Evolutionary conservation across 2,797 vertebrate species (phyloP), one percentile per base, ranked within the genome.

Genomic region (Crax fasciolata): DNA sequence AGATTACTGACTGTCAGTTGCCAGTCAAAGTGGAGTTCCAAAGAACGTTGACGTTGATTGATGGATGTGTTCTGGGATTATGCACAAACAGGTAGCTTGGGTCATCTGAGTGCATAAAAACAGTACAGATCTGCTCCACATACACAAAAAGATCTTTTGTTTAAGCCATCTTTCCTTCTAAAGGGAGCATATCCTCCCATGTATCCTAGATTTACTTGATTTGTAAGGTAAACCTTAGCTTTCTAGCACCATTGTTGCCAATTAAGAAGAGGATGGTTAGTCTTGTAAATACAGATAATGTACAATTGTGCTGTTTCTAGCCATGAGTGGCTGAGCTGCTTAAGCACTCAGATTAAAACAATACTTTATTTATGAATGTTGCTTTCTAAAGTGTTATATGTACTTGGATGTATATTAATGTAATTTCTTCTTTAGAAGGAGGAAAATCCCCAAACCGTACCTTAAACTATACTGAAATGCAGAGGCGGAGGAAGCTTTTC

Each of bases 141-240:
- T 78, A 83, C 76, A 82, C 58, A 95, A 59, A 75, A 92, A 95
- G 66, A 84, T 94, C 55, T 84, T 83, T 90, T 94, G 25, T 95
- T 96, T 67, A 3, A 88, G 13, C 61, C 95, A 87, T 66, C 97
- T 96, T 98, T 97, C 92, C 96, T 92, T 94, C 86, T 94, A 63
- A 97, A 97, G 49, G 65, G 13, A 71, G 9, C 20, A 13, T 84
- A 78, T 97, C 85, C 51, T 89, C 82, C n/a, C 35, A 6, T 17
- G 19, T 92, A 51, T 97, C 70, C 84, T 97, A 96, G 96, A 93
- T 54, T 89, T 62, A 81, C 73, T 93, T 98, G 96, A 98, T 98
- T 97, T 97, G 97, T 97, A 97, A 98, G 96, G 96, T 97, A 97
- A 97, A 93, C 96, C 86, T 97, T 96, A 96, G 46, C 12, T 92